These are phyloP conservation scores for Caerostris darwini DNA, from an alignment of 1,140 invertebrate genomes.

Conservation along the genomic window DNA sequence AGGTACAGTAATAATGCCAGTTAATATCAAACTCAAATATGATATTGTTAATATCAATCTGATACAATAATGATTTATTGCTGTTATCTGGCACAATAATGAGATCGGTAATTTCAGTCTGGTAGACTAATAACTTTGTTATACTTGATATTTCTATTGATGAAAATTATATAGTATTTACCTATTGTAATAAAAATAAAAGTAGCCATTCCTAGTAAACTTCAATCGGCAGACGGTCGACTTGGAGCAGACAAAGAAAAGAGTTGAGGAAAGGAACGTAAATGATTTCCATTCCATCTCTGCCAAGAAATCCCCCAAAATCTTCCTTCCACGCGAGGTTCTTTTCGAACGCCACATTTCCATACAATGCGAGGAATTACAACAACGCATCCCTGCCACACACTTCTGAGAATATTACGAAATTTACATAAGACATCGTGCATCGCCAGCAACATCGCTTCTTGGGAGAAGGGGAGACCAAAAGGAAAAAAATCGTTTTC, in stretches of 20 bases:
- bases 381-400: background rate
- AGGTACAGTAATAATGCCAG: no score
- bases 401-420: background rate
- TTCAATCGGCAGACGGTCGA: background rate
- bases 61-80: no score
- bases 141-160: no score
- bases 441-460: background rate
- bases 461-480: background rate
- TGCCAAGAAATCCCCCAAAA: background rate
- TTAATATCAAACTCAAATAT: no score
- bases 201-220: background rate
- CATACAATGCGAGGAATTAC: constrained; percentile 35
- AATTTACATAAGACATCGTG: constrained; percentile 21
- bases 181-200: no score
- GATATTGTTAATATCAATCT: no score
- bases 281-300: constrained; percentile 23
- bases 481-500: constrained; percentile 7
- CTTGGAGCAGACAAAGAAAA: background rate
- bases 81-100: no score
- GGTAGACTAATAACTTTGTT: no score
- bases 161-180: no score
- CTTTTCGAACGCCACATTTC: background rate
- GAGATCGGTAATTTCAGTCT: no score
- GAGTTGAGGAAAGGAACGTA: background rate
- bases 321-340: background rate